Conservation (phyloP, 1,140 invertebrate genomes). For the Batillaria attramentaria region DNA sequence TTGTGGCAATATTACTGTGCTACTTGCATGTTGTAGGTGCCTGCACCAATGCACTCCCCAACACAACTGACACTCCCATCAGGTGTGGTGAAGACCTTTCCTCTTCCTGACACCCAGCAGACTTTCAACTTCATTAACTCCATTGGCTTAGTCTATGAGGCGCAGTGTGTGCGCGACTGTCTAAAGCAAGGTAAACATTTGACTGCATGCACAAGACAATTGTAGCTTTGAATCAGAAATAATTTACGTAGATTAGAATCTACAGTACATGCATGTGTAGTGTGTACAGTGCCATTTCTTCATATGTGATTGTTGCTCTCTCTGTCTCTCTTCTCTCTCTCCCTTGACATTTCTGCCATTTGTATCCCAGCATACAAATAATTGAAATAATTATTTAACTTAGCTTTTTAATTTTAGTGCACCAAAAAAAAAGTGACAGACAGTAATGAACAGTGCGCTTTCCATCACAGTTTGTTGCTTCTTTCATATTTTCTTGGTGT, state of each 20-base stretch:
- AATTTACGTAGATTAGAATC: no score
- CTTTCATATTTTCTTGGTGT: background rate
- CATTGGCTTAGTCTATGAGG: slow-evolving; percentile 16
- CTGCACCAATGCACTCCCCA: background rate
- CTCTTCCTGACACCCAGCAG: slow-evolving; percentile 10
- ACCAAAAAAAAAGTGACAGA: no score
- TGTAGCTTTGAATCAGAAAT: no score
- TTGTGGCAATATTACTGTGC: no score
- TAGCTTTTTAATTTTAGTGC: no score
- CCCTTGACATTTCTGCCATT: background rate
- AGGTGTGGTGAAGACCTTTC: slow-evolving; percentile 1
- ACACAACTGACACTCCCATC: background rate
- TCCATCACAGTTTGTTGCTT: no score
- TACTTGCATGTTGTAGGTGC: no score
- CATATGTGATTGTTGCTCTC: background rate
- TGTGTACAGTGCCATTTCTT: no score
- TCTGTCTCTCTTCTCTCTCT: background rate
- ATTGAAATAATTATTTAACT: no score
- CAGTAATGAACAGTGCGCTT: no score
- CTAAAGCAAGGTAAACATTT: slow-evolving; percentile 18
- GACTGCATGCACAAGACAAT: no score
- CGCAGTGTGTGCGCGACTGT: slow-evolving; percentile 10
- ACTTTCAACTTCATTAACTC: slow-evolving; percentile 23
- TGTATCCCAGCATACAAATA: background rate
- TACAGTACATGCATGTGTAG: no score